Base-by-base conservation (phyloP, 2,113 vertebrate genomes). In the Mohoua ochrocephala region DNA sequence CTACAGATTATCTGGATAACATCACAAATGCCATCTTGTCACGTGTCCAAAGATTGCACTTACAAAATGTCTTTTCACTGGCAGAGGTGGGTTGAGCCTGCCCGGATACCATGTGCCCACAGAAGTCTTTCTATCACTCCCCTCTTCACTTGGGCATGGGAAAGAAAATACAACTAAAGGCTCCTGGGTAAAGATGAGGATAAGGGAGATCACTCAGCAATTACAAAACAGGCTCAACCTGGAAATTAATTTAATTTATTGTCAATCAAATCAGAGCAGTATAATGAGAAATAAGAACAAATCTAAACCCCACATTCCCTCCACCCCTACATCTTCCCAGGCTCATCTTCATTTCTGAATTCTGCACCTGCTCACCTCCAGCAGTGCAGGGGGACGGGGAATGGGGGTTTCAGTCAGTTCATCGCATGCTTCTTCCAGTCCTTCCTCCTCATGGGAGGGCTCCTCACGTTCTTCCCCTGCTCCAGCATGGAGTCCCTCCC, bases 1-100 rank as follows among this genome's bases (percentile, higher is more conserved):
- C 76, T 80, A 16, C 54, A 89, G 94, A 89, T 95, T 94, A 91
- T 91, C 31, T 44, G 93, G 83, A 88, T 93, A 91, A 91, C 68
- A 60, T 81, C 75, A 78, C 73, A 95, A 94, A 92, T 73, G 54
- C 59, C 18, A 1, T 88, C n/a, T 73, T 90, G 71, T 67, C 76
- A 73, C 14, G 8, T 11, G 31, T 47, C 75, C 49, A 65, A 88
- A 83, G 50, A 90, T 2, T 50, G 60, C 27, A 27, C 21, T 93
- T 73, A 49, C 22, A 65, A 77, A 94, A 88, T 73, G 2, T 27
- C 67, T 35, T 69, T 61, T 80, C 69, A 69, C 21, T 54, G 63
- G 35, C n/a, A 41, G n/a, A 45, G 28, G 20, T 87, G 49, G 12
- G 15, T 52, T 73, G 73, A 73, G 22, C 37, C 11, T 44, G 42